Percentiles rank a stretch among this genome's conserved stretches.
Evolutionary conservation across 2,113 vertebrate genomes (phyloP).

Genomic region (Plecotus auritus): DNA sequence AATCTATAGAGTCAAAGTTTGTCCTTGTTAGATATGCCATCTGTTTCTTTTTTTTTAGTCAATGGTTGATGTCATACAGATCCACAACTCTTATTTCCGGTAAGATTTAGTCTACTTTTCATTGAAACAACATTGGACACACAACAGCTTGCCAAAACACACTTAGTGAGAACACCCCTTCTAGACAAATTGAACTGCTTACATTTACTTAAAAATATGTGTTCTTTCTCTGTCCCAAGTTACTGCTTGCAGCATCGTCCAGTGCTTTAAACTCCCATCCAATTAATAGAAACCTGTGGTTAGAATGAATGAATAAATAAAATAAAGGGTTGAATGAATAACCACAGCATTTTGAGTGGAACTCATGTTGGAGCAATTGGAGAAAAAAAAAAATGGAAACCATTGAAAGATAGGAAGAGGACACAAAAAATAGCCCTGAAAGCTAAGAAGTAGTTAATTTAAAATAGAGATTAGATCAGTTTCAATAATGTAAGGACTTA

Average conservation of each 20-base stretch:
- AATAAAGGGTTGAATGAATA: background rate
- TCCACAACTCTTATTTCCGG: background rate
- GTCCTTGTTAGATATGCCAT: background rate
- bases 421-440: background rate
- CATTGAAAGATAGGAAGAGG: background rate
- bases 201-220: background rate
- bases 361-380: background rate
- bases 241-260: background rate
- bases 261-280: background rate
- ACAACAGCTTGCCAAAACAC: background rate
- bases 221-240: background rate
- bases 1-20: background rate
- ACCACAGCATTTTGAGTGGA: background rate
- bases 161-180: background rate
- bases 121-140: background rate
- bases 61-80: background rate
- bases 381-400: background rate
- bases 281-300: background rate
- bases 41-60: background rate
- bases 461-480: background rate
- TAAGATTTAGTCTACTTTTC: background rate
- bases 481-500: background rate
- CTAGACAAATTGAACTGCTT: background rate
- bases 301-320: background rate
- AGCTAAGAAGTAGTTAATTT: background rate